Conservation (phyloP, 1,140 invertebrate genomes). For the Wiebesia pumilae region DNA sequence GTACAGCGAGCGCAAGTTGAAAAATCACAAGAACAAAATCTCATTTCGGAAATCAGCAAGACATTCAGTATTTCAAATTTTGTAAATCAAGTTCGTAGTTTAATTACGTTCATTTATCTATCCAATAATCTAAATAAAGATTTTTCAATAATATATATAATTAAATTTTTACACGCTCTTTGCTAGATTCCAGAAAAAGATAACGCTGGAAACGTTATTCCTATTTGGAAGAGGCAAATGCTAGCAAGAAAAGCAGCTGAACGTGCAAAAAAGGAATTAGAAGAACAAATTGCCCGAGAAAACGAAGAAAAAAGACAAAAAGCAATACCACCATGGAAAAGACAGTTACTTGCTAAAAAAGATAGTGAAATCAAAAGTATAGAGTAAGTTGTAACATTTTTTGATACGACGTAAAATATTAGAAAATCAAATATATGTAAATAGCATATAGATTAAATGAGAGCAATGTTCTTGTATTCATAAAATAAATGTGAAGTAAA, state of each 20-base stretch:
- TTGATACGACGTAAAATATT: too few species aligned
- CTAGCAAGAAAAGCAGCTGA: conserved; percentile 94
- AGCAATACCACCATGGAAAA: conserved; percentile 93
- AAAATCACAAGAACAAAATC: conserved; percentile 85
- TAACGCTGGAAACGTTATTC: conserved; percentile 90
- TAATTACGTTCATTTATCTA: not conserved
- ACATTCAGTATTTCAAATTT: conserved; percentile 91
- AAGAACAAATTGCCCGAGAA: conserved; percentile 87
- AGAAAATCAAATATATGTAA: too few species aligned
- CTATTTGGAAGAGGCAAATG: conserved; percentile 96
- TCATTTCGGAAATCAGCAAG: conserved; percentile 87
- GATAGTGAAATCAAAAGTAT: conserved; percentile 80
- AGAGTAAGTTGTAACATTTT: not conserved
- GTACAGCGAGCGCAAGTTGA: conserved; percentile 89
- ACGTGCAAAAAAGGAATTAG: conserved; percentile 90
- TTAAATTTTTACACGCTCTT: conserved; percentile 6
- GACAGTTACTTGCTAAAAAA: conserved; percentile 88
- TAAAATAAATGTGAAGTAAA: too few species aligned
- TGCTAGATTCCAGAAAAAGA: conserved; percentile 92
- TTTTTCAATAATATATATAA: not conserved
- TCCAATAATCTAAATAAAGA: not conserved
- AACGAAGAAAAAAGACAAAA: conserved; percentile 90
- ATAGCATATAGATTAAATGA: too few species aligned
- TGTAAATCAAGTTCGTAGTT: conserved; percentile 85
- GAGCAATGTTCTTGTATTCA: too few species aligned